Base-by-base conservation (phyloP, 2,888 invertebrate genomes). In the Drosophila conformis region DNA sequence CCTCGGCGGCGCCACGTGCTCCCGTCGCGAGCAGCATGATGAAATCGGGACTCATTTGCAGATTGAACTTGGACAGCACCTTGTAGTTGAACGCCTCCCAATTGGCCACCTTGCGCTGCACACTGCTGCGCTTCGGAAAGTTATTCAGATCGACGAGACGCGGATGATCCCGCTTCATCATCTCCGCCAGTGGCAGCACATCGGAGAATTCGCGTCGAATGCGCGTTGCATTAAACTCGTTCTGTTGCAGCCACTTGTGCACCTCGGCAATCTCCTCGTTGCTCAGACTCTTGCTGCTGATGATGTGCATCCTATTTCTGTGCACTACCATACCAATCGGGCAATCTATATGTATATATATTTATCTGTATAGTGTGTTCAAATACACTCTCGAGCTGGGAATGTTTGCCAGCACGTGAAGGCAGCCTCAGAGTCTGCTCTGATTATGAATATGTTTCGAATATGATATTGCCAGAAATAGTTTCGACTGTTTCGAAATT, bases 61-160 rank as follows among this genome's bases (percentile, higher is more conserved):
- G 89, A 35, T 94, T 93, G 1, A 96, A 91, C 83, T 96, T 96
- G 79, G 94, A 94, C 38, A 96, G 91, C 7, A 97, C 96, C 92
- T 96, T 97, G 72, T 95, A 94, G 91, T 97, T 97, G n/a, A 97
- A 93, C 0, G 95, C 96, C 90, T 95, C 94, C 97, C 97, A 97
- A 91, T 97, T 97, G 82, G 95, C 95, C 46, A 96, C 91, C 93
- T 97, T 97, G 52, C 95, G 94, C 0, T 95, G 94, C 46, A 95
- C 93, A 56, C 96, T 95, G 93, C 95, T 96, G 67, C 95, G 94
- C 0, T 96, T 94, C 0, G 95, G 95, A 91, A 97, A 97, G 93
- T 97, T 97, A 92, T 97, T 96, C 89, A 97, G 93, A 54, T 97
- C 96, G 15, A 97, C 95, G 56, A 95, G 85, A 81, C 95, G 96